Evolutionary conservation across 2,888 invertebrate genomes (phyloP).

Genomic region (Drepanosiphum platanoidis): DNA sequence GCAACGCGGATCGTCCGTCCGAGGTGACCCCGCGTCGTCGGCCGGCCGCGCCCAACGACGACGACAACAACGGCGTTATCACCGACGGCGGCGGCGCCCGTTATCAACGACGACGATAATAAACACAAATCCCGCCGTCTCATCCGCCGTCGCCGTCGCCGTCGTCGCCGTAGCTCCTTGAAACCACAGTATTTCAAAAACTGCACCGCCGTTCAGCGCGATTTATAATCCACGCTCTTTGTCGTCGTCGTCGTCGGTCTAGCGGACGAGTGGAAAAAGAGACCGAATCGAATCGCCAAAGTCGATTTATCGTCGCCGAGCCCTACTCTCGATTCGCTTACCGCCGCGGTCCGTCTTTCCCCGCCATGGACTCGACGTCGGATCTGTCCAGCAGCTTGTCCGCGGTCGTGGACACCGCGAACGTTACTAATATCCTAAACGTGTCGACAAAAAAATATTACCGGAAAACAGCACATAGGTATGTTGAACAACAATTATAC

Average conservation of each 20-base stretch:
- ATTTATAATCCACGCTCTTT: no score
- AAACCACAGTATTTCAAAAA: background rate
- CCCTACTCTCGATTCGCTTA: background rate
- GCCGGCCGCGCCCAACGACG: no score
- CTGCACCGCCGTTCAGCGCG: no score
- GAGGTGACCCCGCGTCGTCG: no score
- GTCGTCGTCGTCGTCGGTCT: background rate
- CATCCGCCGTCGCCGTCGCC: background rate
- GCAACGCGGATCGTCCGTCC: no score
- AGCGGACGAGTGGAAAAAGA: background rate
- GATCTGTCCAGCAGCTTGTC: background rate
- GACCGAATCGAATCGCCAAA: background rate
- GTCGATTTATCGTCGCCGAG: background rate
- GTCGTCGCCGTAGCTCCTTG: background rate
- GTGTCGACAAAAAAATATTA: slow-evolving; percentile 58
- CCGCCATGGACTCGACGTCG: slow-evolving; percentile 33
- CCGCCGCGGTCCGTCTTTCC: background rate
- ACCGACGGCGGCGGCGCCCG: no score
- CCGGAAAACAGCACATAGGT: slow-evolving; percentile 61
- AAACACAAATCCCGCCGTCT: background rate
- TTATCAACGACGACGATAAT: no score
- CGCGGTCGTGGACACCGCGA: background rate
- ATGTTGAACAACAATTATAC: slow-evolving; percentile 17
- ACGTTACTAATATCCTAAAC: background rate
- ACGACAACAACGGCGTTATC: no score